Evolutionary conservation across 1,140 invertebrate species (phyloP).

Genomic region (Whitmania pigra): DNA sequence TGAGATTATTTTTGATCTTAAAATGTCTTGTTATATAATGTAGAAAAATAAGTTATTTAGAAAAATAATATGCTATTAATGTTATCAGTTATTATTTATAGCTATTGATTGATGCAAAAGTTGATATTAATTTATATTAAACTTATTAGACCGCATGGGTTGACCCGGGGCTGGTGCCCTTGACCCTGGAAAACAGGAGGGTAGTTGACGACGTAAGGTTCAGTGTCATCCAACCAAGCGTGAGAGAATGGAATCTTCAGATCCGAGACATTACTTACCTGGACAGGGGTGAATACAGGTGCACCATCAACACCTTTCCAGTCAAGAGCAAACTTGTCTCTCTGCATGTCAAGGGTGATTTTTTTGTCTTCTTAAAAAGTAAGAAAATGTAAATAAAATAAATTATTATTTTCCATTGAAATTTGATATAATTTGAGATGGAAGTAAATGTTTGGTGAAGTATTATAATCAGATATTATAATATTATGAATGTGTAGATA

Average conservation of each 20-base stretch:
- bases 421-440: too few species aligned
- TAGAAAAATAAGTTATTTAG: too few species aligned
- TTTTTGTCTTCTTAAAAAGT: too few species aligned
- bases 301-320: slow-evolving; percentile 37
- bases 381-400: too few species aligned
- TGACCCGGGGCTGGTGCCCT: slow-evolving; percentile 25
- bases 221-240: slow-evolving; percentile 34
- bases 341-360: slow-evolving; percentile 36
- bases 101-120: not conserved
- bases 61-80: too few species aligned
- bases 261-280: slow-evolving; percentile 31
- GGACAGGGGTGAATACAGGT: slow-evolving; percentile 35
- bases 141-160: too few species aligned
- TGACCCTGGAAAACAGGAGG: slow-evolving; percentile 32
- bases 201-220: slow-evolving; percentile 35
- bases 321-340: slow-evolving; percentile 38
- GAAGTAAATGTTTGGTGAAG: too few species aligned
- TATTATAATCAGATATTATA: too few species aligned
- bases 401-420: too few species aligned
- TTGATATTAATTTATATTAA: not conserved
- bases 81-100: too few species aligned
- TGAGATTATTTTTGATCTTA: not conserved
- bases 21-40: too few species aligned
- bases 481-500: too few species aligned
- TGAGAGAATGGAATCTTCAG: slow-evolving; percentile 36